Percentiles rank a stretch among this genome's conserved stretches.
Evolutionary conservation across 2,113 vertebrate genomes (phyloP).

Genomic region (Tapirus terrestris): DNA sequence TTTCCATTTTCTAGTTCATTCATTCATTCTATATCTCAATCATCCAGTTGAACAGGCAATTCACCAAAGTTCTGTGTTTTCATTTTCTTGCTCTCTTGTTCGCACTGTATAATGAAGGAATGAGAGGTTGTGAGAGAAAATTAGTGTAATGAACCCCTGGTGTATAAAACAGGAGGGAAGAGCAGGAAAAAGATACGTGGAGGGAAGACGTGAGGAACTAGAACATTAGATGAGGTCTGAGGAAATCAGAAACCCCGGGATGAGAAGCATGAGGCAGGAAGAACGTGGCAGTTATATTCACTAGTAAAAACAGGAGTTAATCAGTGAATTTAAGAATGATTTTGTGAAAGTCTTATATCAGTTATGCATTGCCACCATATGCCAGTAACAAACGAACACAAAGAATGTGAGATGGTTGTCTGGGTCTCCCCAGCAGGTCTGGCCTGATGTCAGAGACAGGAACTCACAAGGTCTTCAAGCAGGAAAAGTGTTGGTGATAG

Average conservation of each 20-base stretch:
- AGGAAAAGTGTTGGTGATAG: neutral
- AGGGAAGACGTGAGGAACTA: neutral
- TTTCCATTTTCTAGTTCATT: conserved; percentile 75
- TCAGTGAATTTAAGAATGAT: neutral
- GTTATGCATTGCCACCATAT: neutral
- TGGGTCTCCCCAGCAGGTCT: neutral
- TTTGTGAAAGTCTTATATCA: neutral
- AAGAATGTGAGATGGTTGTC: neutral
- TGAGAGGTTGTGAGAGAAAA: neutral
- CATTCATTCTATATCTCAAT: conserved; percentile 69
- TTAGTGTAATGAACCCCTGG: conserved; percentile 2
- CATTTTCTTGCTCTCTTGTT: neutral
- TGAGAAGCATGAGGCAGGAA: neutral
- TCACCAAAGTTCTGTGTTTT: conserved; percentile 10
- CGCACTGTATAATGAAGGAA: conserved; percentile 4
- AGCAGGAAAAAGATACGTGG: neutral
- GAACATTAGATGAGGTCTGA: neutral
- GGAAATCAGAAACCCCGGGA: neutral
- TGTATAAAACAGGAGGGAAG: neutral
- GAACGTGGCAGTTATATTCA: neutral
- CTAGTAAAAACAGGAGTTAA: neutral
- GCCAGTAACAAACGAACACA: neutral
- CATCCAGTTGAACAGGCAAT: conserved; percentile 66
- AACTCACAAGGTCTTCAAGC: neutral
- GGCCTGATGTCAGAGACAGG: neutral